phyloP scores from a whole-genome alignment of 2,888 invertebrate genomes.

The Microdon myrmicae region DNA sequence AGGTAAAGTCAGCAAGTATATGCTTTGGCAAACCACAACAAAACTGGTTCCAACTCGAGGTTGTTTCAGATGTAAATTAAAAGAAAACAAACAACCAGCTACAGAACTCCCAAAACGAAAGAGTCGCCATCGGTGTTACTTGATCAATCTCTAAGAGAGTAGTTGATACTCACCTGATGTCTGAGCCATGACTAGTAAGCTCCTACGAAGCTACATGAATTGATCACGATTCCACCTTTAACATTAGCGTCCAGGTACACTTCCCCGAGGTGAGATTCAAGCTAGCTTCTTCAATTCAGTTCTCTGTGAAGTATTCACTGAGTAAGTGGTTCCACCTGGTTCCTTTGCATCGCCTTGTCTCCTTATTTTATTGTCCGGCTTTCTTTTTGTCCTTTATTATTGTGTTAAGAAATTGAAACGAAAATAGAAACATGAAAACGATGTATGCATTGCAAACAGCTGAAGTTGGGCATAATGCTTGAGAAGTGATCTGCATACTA shows the following conservation, averaged over 20 bases:
- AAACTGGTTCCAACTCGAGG: constrained; percentile 4
- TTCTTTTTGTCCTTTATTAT: constrained; percentile 3
- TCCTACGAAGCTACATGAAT: constrained; percentile 26
- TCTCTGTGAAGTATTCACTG: constrained; percentile 31
- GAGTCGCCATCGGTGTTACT: constrained; percentile 1
- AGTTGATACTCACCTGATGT: background rate
- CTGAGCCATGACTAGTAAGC: constrained; percentile 6
- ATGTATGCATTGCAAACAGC: constrained; percentile 31
- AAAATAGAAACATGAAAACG: constrained; percentile 22
- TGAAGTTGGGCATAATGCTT: constrained; percentile 34
- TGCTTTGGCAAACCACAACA: background rate
- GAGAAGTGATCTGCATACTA: constrained; percentile 28
- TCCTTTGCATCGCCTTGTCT: too few relatives aligned
- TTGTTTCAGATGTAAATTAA: background rate
- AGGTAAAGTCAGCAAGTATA: constrained; percentile 13
- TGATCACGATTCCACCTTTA: constrained; percentile 41
- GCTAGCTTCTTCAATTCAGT: constrained; percentile 40
- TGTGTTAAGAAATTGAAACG: background rate
- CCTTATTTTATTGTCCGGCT: too few relatives aligned
- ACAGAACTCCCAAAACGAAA: constrained; percentile 1
- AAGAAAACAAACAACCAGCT: constrained; percentile 2
- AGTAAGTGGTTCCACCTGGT: too few relatives aligned
- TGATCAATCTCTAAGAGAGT: constrained; percentile 4
- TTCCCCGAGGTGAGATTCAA: constrained; percentile 21
- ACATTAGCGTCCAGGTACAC: constrained; percentile 20